Conservation (phyloP, 2,113 vertebrate genomes). For the Salminus brasiliensis region DNA sequence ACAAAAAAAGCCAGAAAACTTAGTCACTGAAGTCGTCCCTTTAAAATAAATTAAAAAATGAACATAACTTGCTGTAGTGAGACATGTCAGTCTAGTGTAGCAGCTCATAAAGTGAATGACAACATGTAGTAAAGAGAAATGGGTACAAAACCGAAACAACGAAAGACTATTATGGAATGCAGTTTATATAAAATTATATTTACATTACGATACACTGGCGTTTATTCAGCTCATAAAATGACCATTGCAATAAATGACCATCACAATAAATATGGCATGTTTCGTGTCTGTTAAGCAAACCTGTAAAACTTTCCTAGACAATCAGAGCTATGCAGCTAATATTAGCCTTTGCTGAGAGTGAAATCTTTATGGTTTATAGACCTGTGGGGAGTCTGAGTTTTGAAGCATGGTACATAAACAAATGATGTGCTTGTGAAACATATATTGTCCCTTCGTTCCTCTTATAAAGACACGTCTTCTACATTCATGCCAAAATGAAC, state of each 20-base stretch:
- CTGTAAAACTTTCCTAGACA: background rate
- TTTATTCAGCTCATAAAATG: constrained; percentile 47
- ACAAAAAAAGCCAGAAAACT: constrained; percentile 12
- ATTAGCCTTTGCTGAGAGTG: constrained; percentile 7
- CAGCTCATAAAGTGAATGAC: constrained; percentile 35
- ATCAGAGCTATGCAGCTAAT: background rate
- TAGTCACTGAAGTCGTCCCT: background rate
- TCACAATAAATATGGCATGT: background rate
- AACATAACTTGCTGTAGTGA: constrained; percentile 16
- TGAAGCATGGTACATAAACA: background rate
- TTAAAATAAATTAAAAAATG: constrained; percentile 36
- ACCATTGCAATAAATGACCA: constrained; percentile 34
- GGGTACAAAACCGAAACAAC: constrained; percentile 58
- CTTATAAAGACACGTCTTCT: constrained; percentile 26
- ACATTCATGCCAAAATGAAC: constrained; percentile 27
- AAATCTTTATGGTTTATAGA: constrained; percentile 20
- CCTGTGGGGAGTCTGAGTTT: constrained; percentile 24
- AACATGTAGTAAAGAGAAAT: constrained; percentile 42
- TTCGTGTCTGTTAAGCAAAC: constrained; percentile 12
- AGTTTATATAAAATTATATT: constrained; percentile 68
- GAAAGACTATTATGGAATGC: constrained; percentile 56
- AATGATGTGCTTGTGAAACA: constrained; percentile 32
- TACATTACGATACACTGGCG: constrained; percentile 68
- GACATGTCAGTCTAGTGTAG: constrained; percentile 24
- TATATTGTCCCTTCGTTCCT: constrained; percentile 26